Evolutionary conservation across 2,888 invertebrate genomes (phyloP), one percentile per base, ranked within the genome.

Genomic region (Odontomyia ornata): DNA sequence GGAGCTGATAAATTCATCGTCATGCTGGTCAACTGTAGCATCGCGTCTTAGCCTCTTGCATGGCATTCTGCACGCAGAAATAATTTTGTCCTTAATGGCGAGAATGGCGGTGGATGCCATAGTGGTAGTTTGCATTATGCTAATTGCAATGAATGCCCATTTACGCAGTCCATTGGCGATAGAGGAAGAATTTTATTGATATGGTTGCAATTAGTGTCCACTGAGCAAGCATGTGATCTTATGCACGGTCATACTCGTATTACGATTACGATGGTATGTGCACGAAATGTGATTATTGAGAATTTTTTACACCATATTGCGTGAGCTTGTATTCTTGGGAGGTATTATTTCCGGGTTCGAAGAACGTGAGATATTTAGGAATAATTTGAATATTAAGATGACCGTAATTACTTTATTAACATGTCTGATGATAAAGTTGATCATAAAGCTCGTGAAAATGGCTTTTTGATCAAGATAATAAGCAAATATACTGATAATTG

Each of bases 131-230:
- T 28, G 25, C 13, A 57, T 57, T 73, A 73, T 73, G 72, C 57
- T 73, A 73, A 73, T 73, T 73, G 72, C 72, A 18, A 30, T 4
- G 57, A 73, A 73, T 73, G 71, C 71, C 71, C 52, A 71, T 71
- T 71, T 71, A 46, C 13, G 47, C 47, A 46, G 21, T 25, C n/a
- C 21, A 15, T 64, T 30, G 7, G 18, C 52, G 71, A 71, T 71
- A n/a, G 27, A 71, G 27, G 15, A 47, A 47, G 52, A 71, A 71
- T 71, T 71, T 71, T 71, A 71, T 71, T 71, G 71, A 71, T 71
- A 71, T 52, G 71, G 15, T 47, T 27, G 71, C 71, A 71, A 71
- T 71, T 71, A 47, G 71, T 27, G 9, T 5, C 36, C 36, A 36
- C 36, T 36, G 23, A 47, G 4, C 25, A 47, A 71, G 23, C 13